Conservation (phyloP, 2,113 vertebrate species). For the Hippocampus barbouri region DNA sequence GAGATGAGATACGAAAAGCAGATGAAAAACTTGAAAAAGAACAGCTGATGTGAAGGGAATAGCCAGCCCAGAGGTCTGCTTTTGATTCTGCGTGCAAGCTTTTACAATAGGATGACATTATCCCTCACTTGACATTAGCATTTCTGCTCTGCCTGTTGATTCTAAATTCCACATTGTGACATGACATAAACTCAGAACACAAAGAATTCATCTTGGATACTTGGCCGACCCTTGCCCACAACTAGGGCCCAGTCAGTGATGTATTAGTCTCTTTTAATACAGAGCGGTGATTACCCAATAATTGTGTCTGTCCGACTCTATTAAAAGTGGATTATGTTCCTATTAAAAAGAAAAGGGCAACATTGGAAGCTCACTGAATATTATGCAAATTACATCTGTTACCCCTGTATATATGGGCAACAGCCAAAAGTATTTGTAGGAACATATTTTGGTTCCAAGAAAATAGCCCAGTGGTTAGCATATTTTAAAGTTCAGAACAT, state of each 20-base stretch:
- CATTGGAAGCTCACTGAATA: too few relatives aligned
- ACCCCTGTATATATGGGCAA: too few relatives aligned
- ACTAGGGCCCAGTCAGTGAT: neutral
- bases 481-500: too few relatives aligned
- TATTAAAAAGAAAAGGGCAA: too few relatives aligned
- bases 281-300: neutral
- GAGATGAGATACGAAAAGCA: constrained; percentile 53
- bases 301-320: too few relatives aligned
- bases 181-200: neutral
- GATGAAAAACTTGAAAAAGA: constrained; percentile 39
- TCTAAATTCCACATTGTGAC: neutral
- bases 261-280: neutral
- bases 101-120: constrained; percentile 5
- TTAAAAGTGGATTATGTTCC: too few relatives aligned
- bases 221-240: neutral
- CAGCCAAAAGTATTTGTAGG: too few relatives aligned
- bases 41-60: constrained; percentile 1
- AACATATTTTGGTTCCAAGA: too few relatives aligned
- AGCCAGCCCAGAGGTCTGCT: constrained; percentile 25
- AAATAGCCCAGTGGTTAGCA: too few relatives aligned
- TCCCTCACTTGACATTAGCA: neutral
- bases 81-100: constrained; percentile 27
- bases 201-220: neutral
- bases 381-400: too few relatives aligned
- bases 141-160: neutral